phyloP scores from a whole-genome alignment of 92 coral and sea anemone genomes.

The Montipora capitata region DNA sequence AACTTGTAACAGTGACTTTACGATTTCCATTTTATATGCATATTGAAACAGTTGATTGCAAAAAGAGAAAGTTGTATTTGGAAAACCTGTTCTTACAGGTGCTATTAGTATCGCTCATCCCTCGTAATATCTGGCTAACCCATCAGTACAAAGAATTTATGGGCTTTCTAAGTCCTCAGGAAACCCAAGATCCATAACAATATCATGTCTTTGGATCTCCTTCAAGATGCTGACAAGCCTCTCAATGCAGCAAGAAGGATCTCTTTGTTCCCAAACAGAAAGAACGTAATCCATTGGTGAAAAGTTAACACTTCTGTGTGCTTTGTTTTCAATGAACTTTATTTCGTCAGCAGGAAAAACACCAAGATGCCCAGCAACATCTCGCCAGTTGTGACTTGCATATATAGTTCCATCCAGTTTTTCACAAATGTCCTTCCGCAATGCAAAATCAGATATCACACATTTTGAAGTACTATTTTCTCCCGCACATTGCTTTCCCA shows the following conservation, averaged over 20 bases:
- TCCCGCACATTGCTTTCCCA: not conserved
- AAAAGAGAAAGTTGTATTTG: no score
- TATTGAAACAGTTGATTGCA: no score
- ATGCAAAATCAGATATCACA: conserved; percentile 50
- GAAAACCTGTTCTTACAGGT: no score
- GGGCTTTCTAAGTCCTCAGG: conserved; percentile 23
- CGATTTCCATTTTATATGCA: no score
- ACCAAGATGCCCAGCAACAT: conserved; percentile 84
- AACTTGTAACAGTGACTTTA: no score
- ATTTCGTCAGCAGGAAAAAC: conserved; percentile 79
- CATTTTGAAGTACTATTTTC: conserved; percentile 1
- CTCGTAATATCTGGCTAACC: no score
- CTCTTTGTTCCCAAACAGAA: conserved; percentile 83
- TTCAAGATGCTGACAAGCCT: conserved; percentile 69
- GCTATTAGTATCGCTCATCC: no score
- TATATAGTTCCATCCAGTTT: conserved; percentile 68
- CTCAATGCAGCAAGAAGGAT: conserved; percentile 73
- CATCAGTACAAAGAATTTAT: not conserved
- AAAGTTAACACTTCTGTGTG: conserved; percentile 61
- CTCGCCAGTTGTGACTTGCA: conserved; percentile 85
- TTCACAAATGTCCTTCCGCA: conserved; percentile 67
- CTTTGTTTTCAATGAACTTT: conserved; percentile 66
- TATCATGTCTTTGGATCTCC: conserved; percentile 80
- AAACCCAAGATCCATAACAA: conserved; percentile 75
- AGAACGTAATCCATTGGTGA: conserved; percentile 90